Base-by-base conservation (phyloP, 2,888 invertebrate species). In the Nyleta sp. region DNA sequence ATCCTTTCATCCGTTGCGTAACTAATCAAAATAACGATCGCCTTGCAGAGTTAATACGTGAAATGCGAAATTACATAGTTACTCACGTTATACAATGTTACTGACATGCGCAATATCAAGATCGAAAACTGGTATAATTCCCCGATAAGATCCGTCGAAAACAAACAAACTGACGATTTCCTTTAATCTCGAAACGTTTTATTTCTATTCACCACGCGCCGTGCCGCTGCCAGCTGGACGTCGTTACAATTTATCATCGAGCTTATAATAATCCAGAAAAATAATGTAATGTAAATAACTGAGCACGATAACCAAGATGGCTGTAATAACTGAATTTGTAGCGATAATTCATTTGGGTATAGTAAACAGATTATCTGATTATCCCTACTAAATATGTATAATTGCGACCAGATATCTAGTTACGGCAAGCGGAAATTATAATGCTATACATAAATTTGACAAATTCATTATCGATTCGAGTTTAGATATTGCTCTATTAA, bases 371-470 rank as follows among this genome's bases (percentile, higher is more conserved):
- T 55, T 62, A 62, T 62, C 55, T 59, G 59, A 62, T 60, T 71
- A 60, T 71, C 42, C 60, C 55, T 62, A 48, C 62, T 62, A 72
- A 62, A 72, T 72, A 72, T 62, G 62, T 55, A 72, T 72, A 62
- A 72, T 62, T 62, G 62, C 55, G 18, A 62, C 55, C 62, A 62
- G 62, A 55, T 72, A 72, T 72, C 62, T 22, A 46, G 62, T 62
- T 62, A 35, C 38, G 35, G 71, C 40, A 13, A 52, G 20, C 71
- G 53, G 71, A 71, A 71, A 62, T 71, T 62, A 71, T 71, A 71
- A 72, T 48, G 24, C 55, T 35, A 18, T 53, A 38, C 53, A 62
- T 60, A 62, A 60, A 62, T 62, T 71, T 60, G 52, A 60, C 60
- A 71, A 62, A 71, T 71, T 71, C 42, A 53, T 62, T 71, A 71